These are phyloP conservation scores for Sciurus vulgaris DNA, from an alignment of 2,797 vertebrate genomes.

Conservation along the genomic window DNA sequence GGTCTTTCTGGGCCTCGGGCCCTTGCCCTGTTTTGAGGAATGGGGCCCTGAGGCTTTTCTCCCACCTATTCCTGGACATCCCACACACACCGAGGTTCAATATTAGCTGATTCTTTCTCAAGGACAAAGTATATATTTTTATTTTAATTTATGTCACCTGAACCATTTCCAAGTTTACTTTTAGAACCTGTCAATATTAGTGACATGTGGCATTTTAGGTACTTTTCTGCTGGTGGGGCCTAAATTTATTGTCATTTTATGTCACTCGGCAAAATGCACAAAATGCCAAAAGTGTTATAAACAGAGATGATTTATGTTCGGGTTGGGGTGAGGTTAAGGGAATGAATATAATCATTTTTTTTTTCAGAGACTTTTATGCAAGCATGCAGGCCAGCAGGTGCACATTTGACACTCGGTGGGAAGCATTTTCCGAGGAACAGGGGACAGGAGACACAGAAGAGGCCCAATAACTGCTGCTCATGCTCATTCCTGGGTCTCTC, in stretches of 20 bases:
- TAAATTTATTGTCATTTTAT: conserved; percentile 85
- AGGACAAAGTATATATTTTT: conserved; percentile 82
- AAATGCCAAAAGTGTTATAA: conserved; percentile 83
- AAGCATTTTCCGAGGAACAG: conserved; percentile 20
- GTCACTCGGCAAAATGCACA: conserved; percentile 80
- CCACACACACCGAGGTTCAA: conserved; percentile 51
- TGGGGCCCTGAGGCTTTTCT: background rate
- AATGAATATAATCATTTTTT: conserved; percentile 72
- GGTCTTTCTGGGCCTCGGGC: accelerated
- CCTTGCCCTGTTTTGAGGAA: background rate
- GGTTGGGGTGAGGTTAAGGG: conserved; percentile 80
- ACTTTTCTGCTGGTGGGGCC: conserved; percentile 82
- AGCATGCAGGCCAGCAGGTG: background rate
- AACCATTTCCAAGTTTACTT: conserved; percentile 86
- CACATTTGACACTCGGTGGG: background rate
- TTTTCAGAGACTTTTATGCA: conserved; percentile 57
- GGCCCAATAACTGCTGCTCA: background rate
- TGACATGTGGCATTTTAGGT: conserved; percentile 85
- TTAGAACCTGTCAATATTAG: conserved; percentile 86
- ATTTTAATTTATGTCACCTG: conserved; percentile 85
- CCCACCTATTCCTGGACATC: conserved; percentile 66
- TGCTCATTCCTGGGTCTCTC: accelerated
- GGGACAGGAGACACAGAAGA: background rate
- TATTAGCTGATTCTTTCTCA: conserved; percentile 78
- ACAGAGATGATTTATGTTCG: conserved; percentile 78